Conservation (phyloP, 1,140 invertebrate species). For the Trissolcus basalis region DNA sequence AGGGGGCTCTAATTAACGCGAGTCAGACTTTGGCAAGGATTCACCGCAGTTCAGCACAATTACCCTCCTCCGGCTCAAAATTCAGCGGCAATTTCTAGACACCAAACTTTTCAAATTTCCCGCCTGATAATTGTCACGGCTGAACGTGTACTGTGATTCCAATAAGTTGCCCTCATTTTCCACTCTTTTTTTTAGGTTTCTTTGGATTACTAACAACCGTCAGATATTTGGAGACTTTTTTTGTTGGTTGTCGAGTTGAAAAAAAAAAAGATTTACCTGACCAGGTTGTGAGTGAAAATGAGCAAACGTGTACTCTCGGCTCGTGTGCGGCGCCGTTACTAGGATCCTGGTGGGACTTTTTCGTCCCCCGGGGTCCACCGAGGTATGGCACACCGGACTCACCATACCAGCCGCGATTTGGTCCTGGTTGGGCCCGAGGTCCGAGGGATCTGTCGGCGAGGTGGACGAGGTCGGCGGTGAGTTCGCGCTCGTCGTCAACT, state of each 20-base stretch:
- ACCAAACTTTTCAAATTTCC: conserved; percentile 59
- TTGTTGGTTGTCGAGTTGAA: no score
- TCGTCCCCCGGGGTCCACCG: conserved; percentile 74
- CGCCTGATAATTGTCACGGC: conserved; percentile 50
- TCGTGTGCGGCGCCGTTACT: conserved; percentile 75
- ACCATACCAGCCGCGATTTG: conserved; percentile 75
- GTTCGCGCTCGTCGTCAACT: conserved; percentile 74
- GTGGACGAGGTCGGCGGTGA: conserved; percentile 78
- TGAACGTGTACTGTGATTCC: conserved; percentile 41
- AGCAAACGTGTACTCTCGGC: conserved; percentile 88
- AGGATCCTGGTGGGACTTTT: conserved; percentile 74
- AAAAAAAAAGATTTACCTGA: conserved; percentile 80
- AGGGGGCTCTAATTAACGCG: conserved; percentile 49
- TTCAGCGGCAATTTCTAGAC: conserved; percentile 45
- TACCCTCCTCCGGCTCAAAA: conserved; percentile 43
- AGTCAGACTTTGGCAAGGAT: conserved; percentile 56
- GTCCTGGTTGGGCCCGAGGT: conserved; percentile 69
- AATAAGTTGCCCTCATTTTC: conserved; percentile 21
- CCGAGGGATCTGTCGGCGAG: conserved; percentile 75
- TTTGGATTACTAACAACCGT: conserved; percentile 6
- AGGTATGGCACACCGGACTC: conserved; percentile 72
- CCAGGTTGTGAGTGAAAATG: conserved; percentile 93
- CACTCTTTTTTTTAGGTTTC: conserved; percentile 16
- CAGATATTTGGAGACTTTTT: not conserved
- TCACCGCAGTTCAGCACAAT: conserved; percentile 54